Evolutionary conservation across 2,113 vertebrate species (phyloP).

Genomic region (Struthio camelus): DNA sequence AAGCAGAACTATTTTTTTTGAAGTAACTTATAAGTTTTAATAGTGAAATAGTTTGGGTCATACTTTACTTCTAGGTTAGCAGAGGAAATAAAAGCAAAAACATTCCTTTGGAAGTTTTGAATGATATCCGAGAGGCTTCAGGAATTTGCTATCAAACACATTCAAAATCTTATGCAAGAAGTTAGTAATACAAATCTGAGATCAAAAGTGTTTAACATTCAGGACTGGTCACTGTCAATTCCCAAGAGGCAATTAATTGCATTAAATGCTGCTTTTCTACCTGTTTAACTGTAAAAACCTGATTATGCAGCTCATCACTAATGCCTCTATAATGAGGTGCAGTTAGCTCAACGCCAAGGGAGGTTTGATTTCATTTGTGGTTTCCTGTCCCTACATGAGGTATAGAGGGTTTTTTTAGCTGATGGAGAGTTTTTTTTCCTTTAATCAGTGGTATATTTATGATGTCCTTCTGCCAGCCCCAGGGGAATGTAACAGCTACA

Average conservation of each 20-base stretch:
- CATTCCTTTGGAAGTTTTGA: slow-evolving; percentile 15
- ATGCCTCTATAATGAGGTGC: neutral
- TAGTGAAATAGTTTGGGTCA: neutral
- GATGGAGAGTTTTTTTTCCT: neutral
- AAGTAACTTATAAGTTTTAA: neutral
- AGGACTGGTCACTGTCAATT: neutral
- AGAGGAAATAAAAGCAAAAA: slow-evolving; percentile 19
- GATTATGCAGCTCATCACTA: neutral
- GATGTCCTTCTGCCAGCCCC: neutral
- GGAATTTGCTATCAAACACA: neutral
- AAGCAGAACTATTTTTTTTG: neutral
- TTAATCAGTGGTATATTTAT: neutral
- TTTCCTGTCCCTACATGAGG: neutral
- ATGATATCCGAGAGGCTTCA: slow-evolving; percentile 5
- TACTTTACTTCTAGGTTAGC: slow-evolving; percentile 2
- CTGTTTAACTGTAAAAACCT: neutral
- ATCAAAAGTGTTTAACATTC: neutral
- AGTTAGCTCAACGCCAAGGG: neutral
- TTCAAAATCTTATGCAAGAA: neutral
- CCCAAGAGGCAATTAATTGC: neutral
- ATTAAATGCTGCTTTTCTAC: neutral
- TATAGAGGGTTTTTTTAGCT: neutral
- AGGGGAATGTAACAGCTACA: neutral
- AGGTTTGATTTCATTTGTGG: neutral
- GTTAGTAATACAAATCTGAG: neutral